A percentile compares a stretch with the other conserved stretches of the same genome.
Conservation (phyloP, 2,797 vertebrate species). For the Morelia viridis region DNA sequence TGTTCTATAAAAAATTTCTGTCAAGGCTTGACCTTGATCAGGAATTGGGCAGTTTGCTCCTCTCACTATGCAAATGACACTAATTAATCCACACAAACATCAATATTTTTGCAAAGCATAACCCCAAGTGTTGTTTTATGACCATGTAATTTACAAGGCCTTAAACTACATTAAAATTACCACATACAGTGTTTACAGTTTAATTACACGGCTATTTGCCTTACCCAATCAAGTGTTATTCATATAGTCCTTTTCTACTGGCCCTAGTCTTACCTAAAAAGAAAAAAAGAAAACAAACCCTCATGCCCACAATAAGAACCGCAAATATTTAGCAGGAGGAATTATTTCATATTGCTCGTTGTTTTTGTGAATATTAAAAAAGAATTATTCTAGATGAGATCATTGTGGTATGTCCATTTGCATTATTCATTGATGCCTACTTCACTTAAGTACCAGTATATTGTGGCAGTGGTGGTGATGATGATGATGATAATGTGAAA, state of each 20-base stretch:
- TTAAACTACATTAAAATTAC: slow-evolving; percentile 73
- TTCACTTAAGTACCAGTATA: slow-evolving; percentile 39
- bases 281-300: slow-evolving; percentile 58
- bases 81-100: slow-evolving; percentile 72
- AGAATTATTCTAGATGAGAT: slow-evolving; percentile 40
- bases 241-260: slow-evolving; percentile 66
- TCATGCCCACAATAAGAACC: slow-evolving; percentile 64
- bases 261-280: slow-evolving; percentile 69
- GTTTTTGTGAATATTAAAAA: slow-evolving; percentile 34
- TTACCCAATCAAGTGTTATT: slow-evolving; percentile 69
- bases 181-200: slow-evolving; percentile 69
- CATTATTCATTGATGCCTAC: slow-evolving; percentile 40
- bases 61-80: slow-evolving; percentile 62
- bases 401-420: slow-evolving; percentile 45
- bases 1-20: slow-evolving; percentile 33
- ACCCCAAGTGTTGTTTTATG: slow-evolving; percentile 61
- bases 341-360: background rate
- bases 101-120: slow-evolving; percentile 72
- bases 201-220: slow-evolving; percentile 68
- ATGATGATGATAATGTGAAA: background rate
- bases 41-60: background rate
- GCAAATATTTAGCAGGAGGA: slow-evolving; percentile 69
- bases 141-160: slow-evolving; percentile 70
- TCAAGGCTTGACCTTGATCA: slow-evolving; percentile 52
- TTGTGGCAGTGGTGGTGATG: background rate